Evolutionary conservation across 92 coral and sea anemone genomes (phyloP).

Genomic region (Palythoa grandis): DNA sequence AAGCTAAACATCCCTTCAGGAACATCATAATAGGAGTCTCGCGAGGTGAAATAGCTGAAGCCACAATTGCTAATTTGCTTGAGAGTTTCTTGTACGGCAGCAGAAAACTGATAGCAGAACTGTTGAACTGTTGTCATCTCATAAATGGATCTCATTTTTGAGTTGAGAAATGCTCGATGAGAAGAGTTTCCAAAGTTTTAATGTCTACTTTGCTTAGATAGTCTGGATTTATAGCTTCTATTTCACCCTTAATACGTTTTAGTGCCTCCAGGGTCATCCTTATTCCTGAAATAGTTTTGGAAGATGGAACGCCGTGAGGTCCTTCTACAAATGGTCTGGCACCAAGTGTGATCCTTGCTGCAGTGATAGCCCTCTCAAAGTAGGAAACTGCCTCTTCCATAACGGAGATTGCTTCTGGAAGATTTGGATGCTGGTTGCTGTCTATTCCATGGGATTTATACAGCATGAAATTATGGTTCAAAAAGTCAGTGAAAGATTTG

Average conservation of each 20-base stretch:
- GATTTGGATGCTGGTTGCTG: conserved; percentile 30
- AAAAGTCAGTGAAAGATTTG: conserved; percentile 35
- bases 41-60: too few species aligned
- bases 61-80: too few species aligned
- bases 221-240: conserved; percentile 30
- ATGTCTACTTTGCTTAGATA: conserved; percentile 2
- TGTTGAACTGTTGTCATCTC: conserved; percentile 43
- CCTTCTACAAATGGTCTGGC: not conserved
- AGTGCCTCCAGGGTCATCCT: conserved; percentile 31
- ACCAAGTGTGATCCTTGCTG: conserved; percentile 17
- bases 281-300: conserved; percentile 22
- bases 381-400: conserved; percentile 36
- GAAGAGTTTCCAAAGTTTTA: not conserved
- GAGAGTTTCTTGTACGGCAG: conserved; percentile 37
- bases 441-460: conserved; percentile 41
- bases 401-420: conserved; percentile 34
- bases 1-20: too few species aligned
- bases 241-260: conserved; percentile 28
- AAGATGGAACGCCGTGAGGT: conserved; percentile 14
- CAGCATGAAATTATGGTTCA: conserved; percentile 41
- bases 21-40: too few species aligned
- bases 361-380: conserved; percentile 25
- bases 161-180: conserved; percentile 17
- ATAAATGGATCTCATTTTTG: conserved; percentile 42
- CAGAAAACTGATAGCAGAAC: conserved; percentile 38